Evolutionary conservation across 2,797 vertebrate species (phyloP), one percentile per base, ranked within the genome.

Genomic region (Cryptoblepharus egeriae): DNA sequence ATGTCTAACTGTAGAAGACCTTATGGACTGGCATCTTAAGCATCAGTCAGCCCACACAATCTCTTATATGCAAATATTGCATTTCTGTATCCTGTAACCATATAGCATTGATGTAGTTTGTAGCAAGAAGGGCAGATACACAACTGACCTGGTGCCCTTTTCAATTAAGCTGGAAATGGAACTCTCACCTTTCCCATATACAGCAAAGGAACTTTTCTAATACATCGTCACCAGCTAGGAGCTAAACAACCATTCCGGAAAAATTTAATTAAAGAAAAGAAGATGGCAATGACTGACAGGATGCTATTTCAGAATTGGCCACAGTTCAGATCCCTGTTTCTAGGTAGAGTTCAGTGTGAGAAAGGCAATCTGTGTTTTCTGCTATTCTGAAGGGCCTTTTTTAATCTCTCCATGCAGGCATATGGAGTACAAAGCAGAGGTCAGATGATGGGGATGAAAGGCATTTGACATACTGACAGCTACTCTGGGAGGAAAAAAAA

Each of bases 281-380:
- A 6, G 22, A 69, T 32, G 11, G 16, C 42, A 12, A 26, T 65
- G 35, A 75, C 16, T 61, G 79, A 78, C 75, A 74, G 63, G 63
- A 35, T 52, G 16, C 42, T 82, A 75, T 60, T 78, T 86, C 55
- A 61, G 64, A 86, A 63, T 32, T 22, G 72, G 42, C 57, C 63
- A 60, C 70, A 63, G 55, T 61, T 79, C 69, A 61, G 71, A 61
- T 32, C 75, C 63, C 49, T 64, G 71, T 74, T 55, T 42, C 49
- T 69, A 37, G 45, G 70, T 39, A 69, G 57, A n/a, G 45, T 39
- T 42, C 64, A 61, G 63, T 74, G 71, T 84, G 63, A 75, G 77
- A 75, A 84, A 81, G 30, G 30, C 68, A 67, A 78, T 73, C 84
- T 85, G 84, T 42, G 52, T 55, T 82, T 79, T 75, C 9, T 30